These are phyloP conservation scores for Seira sanloemensis DNA, from an alignment of 2,888 invertebrate species.

Conservation along the genomic window DNA sequence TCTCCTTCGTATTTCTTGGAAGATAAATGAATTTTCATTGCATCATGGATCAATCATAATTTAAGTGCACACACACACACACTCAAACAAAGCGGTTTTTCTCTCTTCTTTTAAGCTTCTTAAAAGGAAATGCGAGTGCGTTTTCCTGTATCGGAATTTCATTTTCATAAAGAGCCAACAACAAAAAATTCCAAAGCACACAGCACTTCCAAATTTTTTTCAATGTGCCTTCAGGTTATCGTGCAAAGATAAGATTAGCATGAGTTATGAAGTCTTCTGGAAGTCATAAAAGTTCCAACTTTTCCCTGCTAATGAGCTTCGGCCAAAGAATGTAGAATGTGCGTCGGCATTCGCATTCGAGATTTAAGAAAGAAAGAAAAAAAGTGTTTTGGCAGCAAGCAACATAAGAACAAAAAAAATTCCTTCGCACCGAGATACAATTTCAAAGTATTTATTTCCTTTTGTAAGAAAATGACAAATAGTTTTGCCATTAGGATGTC, in stretches of 20 bases:
- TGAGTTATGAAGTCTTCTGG: background rate
- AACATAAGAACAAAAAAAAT: no score
- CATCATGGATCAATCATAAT: background rate
- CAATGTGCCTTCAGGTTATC: background rate
- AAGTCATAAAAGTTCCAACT: background rate
- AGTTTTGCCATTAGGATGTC: background rate
- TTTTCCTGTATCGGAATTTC: background rate
- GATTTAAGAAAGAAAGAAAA: background rate
- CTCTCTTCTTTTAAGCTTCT: background rate
- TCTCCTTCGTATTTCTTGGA: conserved; percentile 25
- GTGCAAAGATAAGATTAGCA: background rate
- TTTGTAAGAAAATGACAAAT: background rate
- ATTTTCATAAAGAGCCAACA: background rate
- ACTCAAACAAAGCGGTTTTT: background rate
- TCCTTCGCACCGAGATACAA: background rate
- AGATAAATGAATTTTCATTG: conserved; percentile 48
- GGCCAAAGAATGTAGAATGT: no score
- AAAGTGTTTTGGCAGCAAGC: background rate
- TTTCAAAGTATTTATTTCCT: no score
- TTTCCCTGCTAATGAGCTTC: background rate
- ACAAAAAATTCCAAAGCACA: background rate
- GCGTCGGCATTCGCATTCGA: background rate
- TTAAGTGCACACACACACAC: background rate
- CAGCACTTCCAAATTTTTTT: background rate
- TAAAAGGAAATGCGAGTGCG: background rate